Base-by-base conservation (phyloP, 2,797 vertebrate species). In the Emys orbicularis region DNA sequence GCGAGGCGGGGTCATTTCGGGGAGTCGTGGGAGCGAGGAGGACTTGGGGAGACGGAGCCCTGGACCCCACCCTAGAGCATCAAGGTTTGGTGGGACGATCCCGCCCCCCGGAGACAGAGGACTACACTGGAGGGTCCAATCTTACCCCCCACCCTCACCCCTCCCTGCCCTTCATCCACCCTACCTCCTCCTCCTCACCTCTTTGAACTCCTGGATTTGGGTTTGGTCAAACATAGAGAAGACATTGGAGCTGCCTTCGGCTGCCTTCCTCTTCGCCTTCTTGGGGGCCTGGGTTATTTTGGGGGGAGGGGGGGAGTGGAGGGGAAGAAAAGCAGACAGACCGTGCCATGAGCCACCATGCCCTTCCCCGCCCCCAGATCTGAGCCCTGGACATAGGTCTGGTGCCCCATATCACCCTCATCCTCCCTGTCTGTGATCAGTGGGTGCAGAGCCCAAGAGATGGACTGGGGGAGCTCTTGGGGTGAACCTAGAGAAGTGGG, bases 191-290 rank as follows among this genome's bases (percentile, higher is more conserved):
- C 91, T 68, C 92, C 89, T 98, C 97, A 99, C 99, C 99, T 99
- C 99, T 97, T 99, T 99, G 98, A 99, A 99, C 98, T 99, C 99
- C 98, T 99, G 99, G 96, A 99, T 99, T 98, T 99, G 99, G 98
- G 99, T 99, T 98, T 99, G 99, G 98, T 99, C 99, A 90, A 99
- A 99, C 99, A 99, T 99, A 98, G 99, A 99, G 98, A 99, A 99
- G 97, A 99, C 99, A 18, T 98, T 99, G 98, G 99, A 99, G 98
- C 99, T 99, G 81, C 99, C 99, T 95, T 98, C 99, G 97, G 98
- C 98, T 98, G 98, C 99, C 98, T 99, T 99, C 98, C 98, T 99
- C 98, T 98, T 99, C 97, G 99, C 99, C 97, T 99, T 99, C 98
- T 99, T 99, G 98, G 99, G 99, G 99, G 99, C 98, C 98, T 99